Conservation (phyloP, 1,140 invertebrate species). For the Microplitis mediator region DNA sequence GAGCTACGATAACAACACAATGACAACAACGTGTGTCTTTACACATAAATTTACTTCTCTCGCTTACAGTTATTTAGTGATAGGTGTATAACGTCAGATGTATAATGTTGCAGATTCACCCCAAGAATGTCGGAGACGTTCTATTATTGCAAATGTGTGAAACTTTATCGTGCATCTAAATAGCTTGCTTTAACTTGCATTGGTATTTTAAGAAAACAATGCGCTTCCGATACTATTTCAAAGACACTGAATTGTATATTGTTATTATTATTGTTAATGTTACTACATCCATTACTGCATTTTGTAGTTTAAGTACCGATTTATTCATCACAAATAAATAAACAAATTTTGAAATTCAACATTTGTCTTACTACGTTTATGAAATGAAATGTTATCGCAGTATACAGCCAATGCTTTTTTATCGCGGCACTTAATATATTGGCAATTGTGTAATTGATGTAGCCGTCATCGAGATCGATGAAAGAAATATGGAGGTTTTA, state of each 20-base stretch:
- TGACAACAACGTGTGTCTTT: slow-evolving; percentile 4
- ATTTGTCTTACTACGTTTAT: no score
- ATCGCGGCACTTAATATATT: background rate
- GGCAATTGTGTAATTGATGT: background rate
- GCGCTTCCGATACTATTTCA: background rate
- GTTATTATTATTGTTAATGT: no score
- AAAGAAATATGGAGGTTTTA: background rate
- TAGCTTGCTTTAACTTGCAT: slow-evolving; percentile 13
- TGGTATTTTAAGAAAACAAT: slow-evolving; percentile 9
- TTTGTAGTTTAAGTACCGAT: background rate
- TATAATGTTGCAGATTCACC: slow-evolving; percentile 13
- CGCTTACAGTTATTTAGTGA: background rate
- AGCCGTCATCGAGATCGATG: background rate
- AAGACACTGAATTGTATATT: no score
- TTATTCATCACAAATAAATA: background rate
- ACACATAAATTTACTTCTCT: background rate
- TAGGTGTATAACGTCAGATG: background rate
- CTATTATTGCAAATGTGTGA: slow-evolving; percentile 32
- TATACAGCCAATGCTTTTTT: no score
- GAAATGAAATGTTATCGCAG: no score
- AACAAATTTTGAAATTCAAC: no score
- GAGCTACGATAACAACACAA: background rate
- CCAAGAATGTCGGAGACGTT: slow-evolving; percentile 14
- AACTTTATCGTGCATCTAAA: slow-evolving; percentile 31
- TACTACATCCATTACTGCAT: no score